A percentile compares a stretch with the other conserved stretches of the same genome.
Conservation (phyloP, 1,140 invertebrate species). For the Sarcophaga bullata region DNA sequence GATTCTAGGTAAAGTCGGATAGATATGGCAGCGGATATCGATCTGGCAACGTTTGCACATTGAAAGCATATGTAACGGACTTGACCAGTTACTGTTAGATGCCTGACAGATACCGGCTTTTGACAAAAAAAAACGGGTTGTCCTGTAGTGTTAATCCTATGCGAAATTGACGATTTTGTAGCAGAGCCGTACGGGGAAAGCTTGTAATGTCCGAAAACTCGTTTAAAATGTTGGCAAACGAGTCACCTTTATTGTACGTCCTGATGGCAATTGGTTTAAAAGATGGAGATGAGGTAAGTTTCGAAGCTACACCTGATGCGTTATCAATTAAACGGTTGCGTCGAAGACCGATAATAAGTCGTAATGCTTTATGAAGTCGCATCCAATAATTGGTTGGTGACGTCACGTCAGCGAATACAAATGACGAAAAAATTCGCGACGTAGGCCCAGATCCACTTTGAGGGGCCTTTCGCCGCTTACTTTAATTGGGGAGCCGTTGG, state of each 20-base stretch:
- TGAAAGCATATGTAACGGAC: slow-evolving; percentile 63
- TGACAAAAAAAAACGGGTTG: slow-evolving; percentile 49
- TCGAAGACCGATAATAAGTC: neutral
- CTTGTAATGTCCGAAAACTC: slow-evolving; percentile 1
- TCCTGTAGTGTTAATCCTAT: slow-evolving; percentile 26
- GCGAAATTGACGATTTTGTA: slow-evolving; percentile 34
- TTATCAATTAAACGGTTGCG: neutral
- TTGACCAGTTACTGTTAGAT: slow-evolving; percentile 53
- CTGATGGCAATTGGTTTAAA: neutral
- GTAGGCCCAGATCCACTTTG: slow-evolving; percentile 13
- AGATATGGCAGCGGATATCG: neutral
- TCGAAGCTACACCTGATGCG: neutral
- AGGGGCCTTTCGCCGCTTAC: neutral
- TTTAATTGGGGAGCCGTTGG: neutral
- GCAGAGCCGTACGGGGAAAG: neutral
- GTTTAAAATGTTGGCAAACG: neutral
- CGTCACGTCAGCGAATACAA: slow-evolving; percentile 34
- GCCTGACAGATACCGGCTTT: slow-evolving; percentile 52
- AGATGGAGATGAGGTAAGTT: neutral
- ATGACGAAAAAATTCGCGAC: slow-evolving; percentile 19
- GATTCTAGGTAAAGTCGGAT: neutral
- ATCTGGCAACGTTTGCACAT: neutral
- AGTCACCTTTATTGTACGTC: neutral
- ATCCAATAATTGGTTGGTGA: slow-evolving; percentile 22
- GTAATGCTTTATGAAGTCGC: slow-evolving; percentile 28